Evolutionary conservation across 2,888 invertebrate species (phyloP), one percentile per base, ranked within the genome.

Genomic region (Mimumesa dahlbomi): DNA sequence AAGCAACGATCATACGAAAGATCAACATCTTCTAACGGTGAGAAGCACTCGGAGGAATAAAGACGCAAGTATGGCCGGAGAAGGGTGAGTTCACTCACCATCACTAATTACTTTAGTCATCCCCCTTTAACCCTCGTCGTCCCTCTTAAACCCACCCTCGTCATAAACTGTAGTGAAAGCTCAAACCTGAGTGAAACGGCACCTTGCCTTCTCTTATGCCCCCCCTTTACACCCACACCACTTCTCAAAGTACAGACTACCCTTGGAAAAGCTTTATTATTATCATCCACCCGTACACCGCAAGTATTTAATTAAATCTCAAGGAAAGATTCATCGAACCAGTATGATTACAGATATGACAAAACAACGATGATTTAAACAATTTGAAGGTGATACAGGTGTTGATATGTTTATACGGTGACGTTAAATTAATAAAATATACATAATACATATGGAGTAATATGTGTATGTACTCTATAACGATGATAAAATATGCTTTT

Each of bases 71-170:
- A 42, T 29, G 46, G 54, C 6, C 14, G 56, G 53, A 43, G 21
- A 62, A 66, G 77, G 75, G 73, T 68, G 71, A 73, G 73, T 69
- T 81, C 81, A 75, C 77, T 83, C 83, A 80, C 79, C 84, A 76
- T 84, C 81, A 83, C 84, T 86, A 85, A 85, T 85, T 86, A 86
- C 83, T 82, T 83, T 81, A 82, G 78, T 79, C 80, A 84, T 75
- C 77, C 78, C 81, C 77, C 75, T 78, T 75, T 77, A 76, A 65
- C 74, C 77, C 75, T 76, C 76, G 72, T 73, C 73, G 70, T 75
- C 70, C 76, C 79, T 79, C 79, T 80, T 79, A 80, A 79, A 73
- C 76, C 75, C 81, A 81, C 80, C 81, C 75, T 82, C 74, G 75
- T 79, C 80, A 77, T 75, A 79, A 84, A 82, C 77, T 79, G 81